Conservation (phyloP, 1,140 invertebrate genomes). For the Bilobella aurantiaca region DNA sequence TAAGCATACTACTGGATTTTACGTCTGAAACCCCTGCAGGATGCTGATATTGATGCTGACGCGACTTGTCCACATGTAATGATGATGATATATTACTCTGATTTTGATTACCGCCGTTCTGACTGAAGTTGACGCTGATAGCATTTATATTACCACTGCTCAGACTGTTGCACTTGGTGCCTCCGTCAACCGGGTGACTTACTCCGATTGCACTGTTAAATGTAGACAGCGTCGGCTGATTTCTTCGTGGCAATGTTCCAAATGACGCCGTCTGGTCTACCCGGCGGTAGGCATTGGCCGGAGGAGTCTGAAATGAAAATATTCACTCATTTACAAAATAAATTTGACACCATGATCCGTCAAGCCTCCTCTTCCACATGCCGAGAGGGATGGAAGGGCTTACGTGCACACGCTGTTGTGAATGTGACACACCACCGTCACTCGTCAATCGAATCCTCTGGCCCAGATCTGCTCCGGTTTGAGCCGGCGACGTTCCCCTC, state of each 20-base stretch:
- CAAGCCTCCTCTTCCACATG: neutral
- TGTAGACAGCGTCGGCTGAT: slow-evolving; percentile 13
- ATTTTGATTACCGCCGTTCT: too few relatives aligned
- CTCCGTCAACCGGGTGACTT: neutral
- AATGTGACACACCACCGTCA: too few relatives aligned
- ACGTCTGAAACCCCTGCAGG: too few relatives aligned
- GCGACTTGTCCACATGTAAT: too few relatives aligned
- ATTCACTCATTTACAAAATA: neutral
- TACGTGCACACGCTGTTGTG: neutral
- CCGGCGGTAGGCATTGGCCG: slow-evolving; percentile 35
- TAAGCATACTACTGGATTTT: too few relatives aligned
- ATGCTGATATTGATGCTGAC: too few relatives aligned
- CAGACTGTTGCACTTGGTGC: neutral
- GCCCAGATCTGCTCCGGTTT: too few relatives aligned
- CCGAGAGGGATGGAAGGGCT: neutral
- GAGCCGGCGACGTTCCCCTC: neutral
- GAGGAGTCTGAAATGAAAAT: slow-evolving; percentile 27
- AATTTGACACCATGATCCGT: neutral
- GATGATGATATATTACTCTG: too few relatives aligned
- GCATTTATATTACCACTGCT: too few relatives aligned
- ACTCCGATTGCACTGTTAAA: slow-evolving; percentile 11
- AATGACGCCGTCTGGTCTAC: slow-evolving; percentile 25
- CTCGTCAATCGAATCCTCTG: too few relatives aligned
- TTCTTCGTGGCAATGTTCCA: slow-evolving; percentile 31
- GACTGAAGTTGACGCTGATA: slow-evolving; percentile 33